phyloP scores from a whole-genome alignment of 2,113 vertebrate species.

The Gopherus flavomarginatus region DNA sequence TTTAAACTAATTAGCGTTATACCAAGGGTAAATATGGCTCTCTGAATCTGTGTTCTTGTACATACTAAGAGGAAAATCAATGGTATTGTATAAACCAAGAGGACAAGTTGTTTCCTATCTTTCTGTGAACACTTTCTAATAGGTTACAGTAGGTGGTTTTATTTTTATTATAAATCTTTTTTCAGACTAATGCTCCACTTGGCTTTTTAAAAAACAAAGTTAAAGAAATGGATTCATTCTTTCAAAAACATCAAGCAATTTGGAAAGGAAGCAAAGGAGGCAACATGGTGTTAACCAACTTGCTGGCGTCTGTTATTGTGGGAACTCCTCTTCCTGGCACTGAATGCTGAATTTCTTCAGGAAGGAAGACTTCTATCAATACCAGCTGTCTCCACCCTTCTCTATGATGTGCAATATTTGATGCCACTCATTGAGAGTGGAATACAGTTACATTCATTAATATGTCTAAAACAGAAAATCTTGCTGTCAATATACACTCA shows the following conservation, averaged over 20 bases:
- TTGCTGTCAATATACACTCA: constrained; percentile 76
- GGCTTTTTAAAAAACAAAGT: constrained; percentile 54
- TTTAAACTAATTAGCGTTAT: background rate
- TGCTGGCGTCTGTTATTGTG: constrained; percentile 51
- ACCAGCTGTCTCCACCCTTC: constrained; percentile 59
- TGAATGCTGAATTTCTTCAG: constrained; percentile 62
- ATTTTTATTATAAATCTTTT: constrained; percentile 53
- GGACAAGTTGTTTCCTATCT: background rate
- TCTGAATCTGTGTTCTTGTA: background rate
- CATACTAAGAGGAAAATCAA: background rate
- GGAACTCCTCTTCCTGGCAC: constrained; percentile 53
- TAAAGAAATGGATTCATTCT: constrained; percentile 44
- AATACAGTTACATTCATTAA: constrained; percentile 78
- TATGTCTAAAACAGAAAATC: constrained; percentile 77
- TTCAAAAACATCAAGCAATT: constrained; percentile 59
- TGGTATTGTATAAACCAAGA: accelerated
- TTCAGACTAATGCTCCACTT: constrained; percentile 58
- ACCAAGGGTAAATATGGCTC: background rate
- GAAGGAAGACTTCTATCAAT: constrained; percentile 59
- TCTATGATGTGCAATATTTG: constrained; percentile 70
- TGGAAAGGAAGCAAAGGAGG: constrained; percentile 37
- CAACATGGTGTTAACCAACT: constrained; percentile 62
- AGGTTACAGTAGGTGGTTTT: background rate
- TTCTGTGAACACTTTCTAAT: background rate
- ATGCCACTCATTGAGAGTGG: constrained; percentile 75